Evolutionary conservation across 2,888 invertebrate genomes (phyloP).

Genomic region (Melieria picta): DNA sequence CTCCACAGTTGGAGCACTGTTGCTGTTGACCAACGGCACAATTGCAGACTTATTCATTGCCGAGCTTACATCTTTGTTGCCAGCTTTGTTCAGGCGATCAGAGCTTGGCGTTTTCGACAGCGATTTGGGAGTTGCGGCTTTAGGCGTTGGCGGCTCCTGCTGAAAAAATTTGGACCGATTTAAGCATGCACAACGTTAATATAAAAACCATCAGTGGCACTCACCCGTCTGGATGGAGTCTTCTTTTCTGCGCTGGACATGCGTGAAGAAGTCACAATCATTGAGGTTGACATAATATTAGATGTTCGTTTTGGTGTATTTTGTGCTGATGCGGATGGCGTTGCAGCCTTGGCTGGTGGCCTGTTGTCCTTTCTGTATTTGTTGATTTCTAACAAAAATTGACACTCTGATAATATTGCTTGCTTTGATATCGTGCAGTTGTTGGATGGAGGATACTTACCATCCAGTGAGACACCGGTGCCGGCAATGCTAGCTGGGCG

Average conservation of each 20-base stretch:
- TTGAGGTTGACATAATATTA: conserved; percentile 62
- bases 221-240: conserved; percentile 60
- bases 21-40: conserved; percentile 40
- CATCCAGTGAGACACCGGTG: conserved; percentile 76
- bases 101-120: conserved; percentile 50
- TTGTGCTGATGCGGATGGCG: conserved; percentile 59
- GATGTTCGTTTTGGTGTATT: conserved; percentile 66
- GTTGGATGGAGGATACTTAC: conserved; percentile 49
- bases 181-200: neutral
- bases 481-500: conserved; percentile 86
- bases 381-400: conserved; percentile 54
- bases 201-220: neutral
- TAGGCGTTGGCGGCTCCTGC: conserved; percentile 53
- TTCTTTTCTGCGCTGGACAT: conserved; percentile 61
- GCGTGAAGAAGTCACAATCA: conserved; percentile 60
- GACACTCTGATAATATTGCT: conserved; percentile 8
- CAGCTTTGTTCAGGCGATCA: conserved; percentile 49
- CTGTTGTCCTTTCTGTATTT: conserved; percentile 66
- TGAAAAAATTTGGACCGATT: neutral
- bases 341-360: conserved; percentile 66
- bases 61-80: conserved; percentile 44
- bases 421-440: neutral
- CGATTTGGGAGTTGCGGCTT: conserved; percentile 54
- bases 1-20: conserved; percentile 42
- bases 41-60: conserved; percentile 56